Evolutionary conservation across 2,797 vertebrate species (phyloP).

Genomic region (Zenarchopterus dispar): DNA sequence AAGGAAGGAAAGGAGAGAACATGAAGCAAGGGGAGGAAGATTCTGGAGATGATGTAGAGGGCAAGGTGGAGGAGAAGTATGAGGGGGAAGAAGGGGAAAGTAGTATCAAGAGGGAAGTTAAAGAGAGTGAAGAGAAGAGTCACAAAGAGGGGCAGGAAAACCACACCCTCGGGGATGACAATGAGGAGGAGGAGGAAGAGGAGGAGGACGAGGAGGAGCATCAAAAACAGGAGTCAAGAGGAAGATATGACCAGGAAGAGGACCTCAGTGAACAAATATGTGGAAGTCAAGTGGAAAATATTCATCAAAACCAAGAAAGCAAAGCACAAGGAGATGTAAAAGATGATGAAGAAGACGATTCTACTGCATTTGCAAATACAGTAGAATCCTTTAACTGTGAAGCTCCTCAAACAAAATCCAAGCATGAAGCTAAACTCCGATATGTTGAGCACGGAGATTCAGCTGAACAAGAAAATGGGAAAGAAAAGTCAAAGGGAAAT

Average conservation of each 20-base stretch:
- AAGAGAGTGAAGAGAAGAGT: background rate
- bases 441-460: background rate
- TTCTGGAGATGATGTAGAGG: background rate
- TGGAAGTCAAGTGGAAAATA: background rate
- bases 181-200: conserved; percentile 5
- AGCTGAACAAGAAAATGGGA: background rate
- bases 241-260: background rate
- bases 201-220: background rate
- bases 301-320: background rate
- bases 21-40: background rate
- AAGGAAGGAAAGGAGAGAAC: background rate
- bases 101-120: background rate
- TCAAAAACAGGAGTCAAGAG: background rate
- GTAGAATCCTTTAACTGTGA: background rate
- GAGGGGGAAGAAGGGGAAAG: background rate
- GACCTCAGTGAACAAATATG: background rate
- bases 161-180: background rate
- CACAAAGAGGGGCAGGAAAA: background rate
- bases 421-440: background rate
- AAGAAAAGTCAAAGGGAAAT: background rate
- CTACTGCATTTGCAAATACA: background rate
- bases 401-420: conserved; percentile 10
- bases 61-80: background rate
- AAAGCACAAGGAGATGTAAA: background rate
- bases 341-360: background rate